Conservation (phyloP, 2,797 vertebrate species). For the Crax fasciolata region DNA sequence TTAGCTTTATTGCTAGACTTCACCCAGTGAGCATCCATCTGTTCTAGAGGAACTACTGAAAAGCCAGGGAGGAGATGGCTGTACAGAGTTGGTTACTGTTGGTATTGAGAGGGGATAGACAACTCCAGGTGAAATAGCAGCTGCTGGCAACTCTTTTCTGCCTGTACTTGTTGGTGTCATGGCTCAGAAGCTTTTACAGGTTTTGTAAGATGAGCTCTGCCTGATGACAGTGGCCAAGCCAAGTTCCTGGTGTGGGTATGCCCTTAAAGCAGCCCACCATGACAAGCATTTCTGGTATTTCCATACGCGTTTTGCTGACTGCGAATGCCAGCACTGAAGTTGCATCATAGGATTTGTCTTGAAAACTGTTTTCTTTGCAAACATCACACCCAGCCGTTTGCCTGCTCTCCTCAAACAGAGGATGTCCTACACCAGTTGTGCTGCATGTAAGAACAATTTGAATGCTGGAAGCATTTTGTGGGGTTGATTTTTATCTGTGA, state of each 20-base stretch:
- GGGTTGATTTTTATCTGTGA: background rate
- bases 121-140: background rate
- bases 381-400: background rate
- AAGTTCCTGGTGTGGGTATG: background rate
- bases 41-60: background rate
- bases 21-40: rapidly evolving
- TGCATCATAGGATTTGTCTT: background rate
- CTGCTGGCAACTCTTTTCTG: background rate
- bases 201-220: background rate
- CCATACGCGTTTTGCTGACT: background rate
- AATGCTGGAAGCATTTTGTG: background rate
- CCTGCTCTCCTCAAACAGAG: background rate
- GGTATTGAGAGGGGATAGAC: background rate
- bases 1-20: background rate
- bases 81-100: background rate
- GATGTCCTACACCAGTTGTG: background rate
- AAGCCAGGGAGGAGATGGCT: background rate
- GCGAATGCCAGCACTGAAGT: background rate
- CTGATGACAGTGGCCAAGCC: background rate
- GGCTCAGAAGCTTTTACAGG: background rate
- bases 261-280: background rate
- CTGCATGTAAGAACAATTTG: background rate
- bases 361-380: background rate
- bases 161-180: rapidly evolving
- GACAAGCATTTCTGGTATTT: background rate